Base-by-base conservation (phyloP, 2,888 invertebrate genomes). In the Andrena bicolor region DNA sequence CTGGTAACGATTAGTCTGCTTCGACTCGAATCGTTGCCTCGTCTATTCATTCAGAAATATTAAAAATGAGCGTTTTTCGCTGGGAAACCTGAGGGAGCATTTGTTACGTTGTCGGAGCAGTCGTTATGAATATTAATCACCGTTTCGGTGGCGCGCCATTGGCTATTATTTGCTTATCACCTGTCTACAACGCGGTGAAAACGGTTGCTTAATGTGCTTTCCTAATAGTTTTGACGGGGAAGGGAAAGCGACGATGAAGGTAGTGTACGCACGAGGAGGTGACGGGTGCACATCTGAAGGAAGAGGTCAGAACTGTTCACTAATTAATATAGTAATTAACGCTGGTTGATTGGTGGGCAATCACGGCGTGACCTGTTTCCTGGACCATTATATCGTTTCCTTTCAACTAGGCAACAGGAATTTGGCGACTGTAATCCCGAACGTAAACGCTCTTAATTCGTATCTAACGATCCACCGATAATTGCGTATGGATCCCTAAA, bases 321-420 rank as follows among this genome's bases (percentile, higher is more conserved):
- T 89, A 89, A 90, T 90, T 90, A 90, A 86, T 86, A 84, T 85
- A 71, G 80, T 86, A 88, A 90, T 90, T 90, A 89, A 86, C 85
- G 78, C 32, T 13, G 56, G 85, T 78, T 87, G 82, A 90, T 90
- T 85, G 76, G 72, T 68, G 72, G 65, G 30, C 63, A 74, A 72
- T 68, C 68, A 5, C 72, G n/a, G 53, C 13, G 16, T 61, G 58
- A 76, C 69, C 79, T 76, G 64, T 75, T 75, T 75, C 63, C 66
- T n/a, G 23, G 60, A 30, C 49, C 58, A 26, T 10, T 56, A n/a
- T 48, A 58, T 64, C 74, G 41, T 73, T 63, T 56, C 74, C 58
- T 60, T 74, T 65, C 58, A 56, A 65, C n/a, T 0, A 48, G 7
- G 56, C 56, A 56, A 23, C 23, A 56, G 26, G 56, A 56, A 23